Evolutionary conservation across 2,797 vertebrate species (phyloP).

Genomic region (Tragelaphus oryx): DNA sequence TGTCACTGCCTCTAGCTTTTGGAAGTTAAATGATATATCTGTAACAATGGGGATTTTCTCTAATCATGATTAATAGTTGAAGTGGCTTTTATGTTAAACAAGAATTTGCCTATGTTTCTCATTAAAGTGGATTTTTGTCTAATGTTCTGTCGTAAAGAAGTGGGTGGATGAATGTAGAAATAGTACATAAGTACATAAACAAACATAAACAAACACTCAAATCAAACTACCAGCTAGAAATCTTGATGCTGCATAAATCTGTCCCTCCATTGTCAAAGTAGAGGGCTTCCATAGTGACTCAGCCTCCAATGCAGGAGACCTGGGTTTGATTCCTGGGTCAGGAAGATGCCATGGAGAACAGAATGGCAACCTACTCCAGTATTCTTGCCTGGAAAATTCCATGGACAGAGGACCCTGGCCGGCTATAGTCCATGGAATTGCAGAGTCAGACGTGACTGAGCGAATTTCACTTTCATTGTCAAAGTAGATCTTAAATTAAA

Average conservation of each 20-base stretch:
- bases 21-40: constrained; percentile 71
- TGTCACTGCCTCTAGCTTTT: constrained; percentile 67
- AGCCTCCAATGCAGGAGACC: not conserved
- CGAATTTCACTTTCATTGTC: not conserved
- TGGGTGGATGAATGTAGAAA: constrained; percentile 10
- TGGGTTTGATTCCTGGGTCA: not conserved
- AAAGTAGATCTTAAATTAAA: not conserved
- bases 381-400: not conserved
- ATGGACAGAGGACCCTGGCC: not conserved
- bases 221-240: not conserved
- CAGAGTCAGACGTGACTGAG: not conserved
- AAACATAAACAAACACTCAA: not conserved
- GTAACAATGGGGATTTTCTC: constrained; percentile 72
- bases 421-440: not conserved
- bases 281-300: not conserved
- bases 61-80: constrained; percentile 78
- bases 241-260: constrained; percentile 16
- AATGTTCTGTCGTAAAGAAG: constrained; percentile 48
- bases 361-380: not conserved
- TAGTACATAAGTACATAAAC: not conserved
- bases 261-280: constrained; percentile 6
- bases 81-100: constrained; percentile 75
- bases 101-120: constrained; percentile 76
- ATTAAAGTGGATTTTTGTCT: constrained; percentile 70
- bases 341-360: not conserved